A percentile compares a stretch with the other conserved stretches of the same genome.
Evolutionary conservation across 1,140 invertebrate species (phyloP).

Genomic region (Bacillus rossius): DNA sequence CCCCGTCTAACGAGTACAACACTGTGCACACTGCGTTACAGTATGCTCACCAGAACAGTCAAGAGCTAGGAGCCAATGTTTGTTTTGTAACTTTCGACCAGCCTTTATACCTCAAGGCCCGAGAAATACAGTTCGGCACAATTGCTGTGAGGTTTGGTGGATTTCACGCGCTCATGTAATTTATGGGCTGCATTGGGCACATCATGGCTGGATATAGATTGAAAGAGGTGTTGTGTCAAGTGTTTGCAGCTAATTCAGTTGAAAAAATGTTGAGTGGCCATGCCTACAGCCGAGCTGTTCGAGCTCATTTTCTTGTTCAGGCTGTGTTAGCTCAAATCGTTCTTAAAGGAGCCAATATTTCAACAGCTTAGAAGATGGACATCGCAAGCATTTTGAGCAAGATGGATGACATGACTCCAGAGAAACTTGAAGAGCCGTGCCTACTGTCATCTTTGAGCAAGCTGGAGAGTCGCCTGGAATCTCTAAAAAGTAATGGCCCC

Average conservation of each 20-base stretch:
- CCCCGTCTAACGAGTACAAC: slow-evolving; percentile 23
- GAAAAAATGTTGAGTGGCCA: slow-evolving; percentile 30
- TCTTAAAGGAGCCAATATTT: neutral
- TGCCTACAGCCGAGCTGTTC: neutral
- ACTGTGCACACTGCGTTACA: slow-evolving; percentile 25
- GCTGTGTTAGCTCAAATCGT: neutral
- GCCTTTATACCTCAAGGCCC: slow-evolving; percentile 32
- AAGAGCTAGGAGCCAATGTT: slow-evolving; percentile 19
- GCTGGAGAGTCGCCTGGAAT: neutral
- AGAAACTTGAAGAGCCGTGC: neutral
- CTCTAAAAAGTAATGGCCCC: neutral
- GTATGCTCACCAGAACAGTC: slow-evolving; percentile 13
- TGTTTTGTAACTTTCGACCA: slow-evolving; percentile 36
- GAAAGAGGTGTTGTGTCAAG: slow-evolving; percentile 29
- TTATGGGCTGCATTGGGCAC: slow-evolving; percentile 36
- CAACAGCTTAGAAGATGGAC: neutral
- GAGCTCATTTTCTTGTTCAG: neutral
- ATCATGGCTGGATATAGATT: slow-evolving; percentile 38
- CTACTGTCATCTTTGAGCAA: neutral
- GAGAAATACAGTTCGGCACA: slow-evolving; percentile 17
- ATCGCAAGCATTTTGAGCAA: neutral
- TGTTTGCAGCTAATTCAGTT: slow-evolving; percentile 32
- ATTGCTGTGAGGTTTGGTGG: slow-evolving; percentile 23
- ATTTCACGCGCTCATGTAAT: slow-evolving; percentile 39
- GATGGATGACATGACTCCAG: neutral